A percentile compares a stretch with the other conserved stretches of the same genome.
Evolutionary conservation across 2,797 vertebrate genomes (phyloP).

Genomic region (Merluccius polli): DNA sequence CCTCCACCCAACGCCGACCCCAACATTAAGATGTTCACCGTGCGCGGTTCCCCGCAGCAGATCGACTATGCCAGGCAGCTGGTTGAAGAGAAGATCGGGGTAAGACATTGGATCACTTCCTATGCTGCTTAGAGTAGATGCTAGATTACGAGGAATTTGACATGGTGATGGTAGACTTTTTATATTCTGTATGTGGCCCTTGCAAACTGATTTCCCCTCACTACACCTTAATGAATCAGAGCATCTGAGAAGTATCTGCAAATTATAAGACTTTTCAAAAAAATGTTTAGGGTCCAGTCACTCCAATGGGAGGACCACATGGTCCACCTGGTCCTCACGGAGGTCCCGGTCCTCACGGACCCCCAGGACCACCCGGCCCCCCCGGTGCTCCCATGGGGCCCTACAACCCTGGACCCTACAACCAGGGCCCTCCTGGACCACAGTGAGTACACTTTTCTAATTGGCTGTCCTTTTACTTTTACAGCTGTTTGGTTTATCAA

Average conservation of each 20-base stretch:
- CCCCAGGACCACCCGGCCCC: constrained; percentile 92
- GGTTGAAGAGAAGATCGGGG: constrained; percentile 98
- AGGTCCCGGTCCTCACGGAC: constrained; percentile 93
- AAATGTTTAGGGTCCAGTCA: constrained; percentile 88
- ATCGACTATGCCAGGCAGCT: constrained; percentile 98
- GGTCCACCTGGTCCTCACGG: constrained; percentile 94
- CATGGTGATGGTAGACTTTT: not conserved
- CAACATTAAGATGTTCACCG: constrained; percentile 97
- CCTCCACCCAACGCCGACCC: constrained; percentile 96
- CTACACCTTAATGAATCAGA: not conserved
- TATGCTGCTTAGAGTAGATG: not conserved
- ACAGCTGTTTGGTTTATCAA: not conserved
- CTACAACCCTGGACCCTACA: constrained; percentile 95
- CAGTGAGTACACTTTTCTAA: constrained; percentile 79
- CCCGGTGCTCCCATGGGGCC: constrained; percentile 93
- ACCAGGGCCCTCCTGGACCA: constrained; percentile 94
- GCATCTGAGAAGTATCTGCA: not conserved
- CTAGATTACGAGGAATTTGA: not conserved
- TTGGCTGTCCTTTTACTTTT: not conserved
- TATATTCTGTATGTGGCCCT: too few relatives aligned
- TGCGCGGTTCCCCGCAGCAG: constrained; percentile 94
- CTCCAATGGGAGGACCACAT: constrained; percentile 91
- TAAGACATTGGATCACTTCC: constrained; percentile 59
- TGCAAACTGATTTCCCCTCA: not conserved
- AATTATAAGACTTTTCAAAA: not conserved